phyloP scores from a whole-genome alignment of 2,888 invertebrate genomes.

The Nephrotoma flavescens region DNA sequence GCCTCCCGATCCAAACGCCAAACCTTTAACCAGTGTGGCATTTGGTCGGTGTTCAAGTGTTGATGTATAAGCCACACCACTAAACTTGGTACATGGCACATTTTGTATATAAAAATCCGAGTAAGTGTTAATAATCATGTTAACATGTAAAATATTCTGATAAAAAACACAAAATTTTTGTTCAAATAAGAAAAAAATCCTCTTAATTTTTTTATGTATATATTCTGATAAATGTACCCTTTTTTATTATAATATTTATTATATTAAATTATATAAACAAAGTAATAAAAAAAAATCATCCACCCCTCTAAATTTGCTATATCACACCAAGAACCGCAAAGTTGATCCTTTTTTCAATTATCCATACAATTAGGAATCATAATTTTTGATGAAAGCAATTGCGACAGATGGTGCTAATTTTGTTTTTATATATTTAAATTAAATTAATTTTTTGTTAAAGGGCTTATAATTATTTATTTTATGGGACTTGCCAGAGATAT shows the following conservation, averaged over 20 bases:
- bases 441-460: background rate
- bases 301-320: background rate
- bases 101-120: background rate
- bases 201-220: background rate
- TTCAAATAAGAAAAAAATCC: background rate
- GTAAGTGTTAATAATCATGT: background rate
- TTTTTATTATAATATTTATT: background rate
- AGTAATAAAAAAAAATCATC: background rate
- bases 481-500: background rate
- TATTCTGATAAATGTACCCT: background rate
- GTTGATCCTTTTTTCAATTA: constrained; percentile 3
- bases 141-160: background rate
- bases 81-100: too few relatives aligned
- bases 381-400: background rate
- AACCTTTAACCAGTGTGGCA: too few relatives aligned
- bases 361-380: constrained; percentile 1
- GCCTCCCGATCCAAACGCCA: too few relatives aligned
- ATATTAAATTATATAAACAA: background rate
- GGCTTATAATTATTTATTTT: background rate
- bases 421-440: background rate
- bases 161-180: background rate
- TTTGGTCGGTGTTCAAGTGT: too few relatives aligned
- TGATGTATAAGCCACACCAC: too few relatives aligned
- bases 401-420: constrained; percentile 4
- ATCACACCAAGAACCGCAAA: constrained; percentile 1